phyloP scores from a whole-genome alignment of 2,797 vertebrate genomes.

The Onychomys torridus region DNA sequence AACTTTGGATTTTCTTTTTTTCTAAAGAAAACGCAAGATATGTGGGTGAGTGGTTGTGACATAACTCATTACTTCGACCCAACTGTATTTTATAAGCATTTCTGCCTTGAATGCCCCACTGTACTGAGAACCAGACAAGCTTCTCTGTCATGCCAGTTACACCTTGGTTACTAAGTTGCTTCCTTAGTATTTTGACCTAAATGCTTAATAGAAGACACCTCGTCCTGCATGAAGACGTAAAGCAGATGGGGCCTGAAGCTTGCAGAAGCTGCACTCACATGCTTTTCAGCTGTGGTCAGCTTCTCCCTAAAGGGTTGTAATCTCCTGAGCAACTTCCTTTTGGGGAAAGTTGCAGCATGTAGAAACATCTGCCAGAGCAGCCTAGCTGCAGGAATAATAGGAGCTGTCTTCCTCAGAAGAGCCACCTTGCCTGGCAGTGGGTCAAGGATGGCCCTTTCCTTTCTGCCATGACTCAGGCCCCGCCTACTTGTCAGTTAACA shows the following conservation, averaged over 20 bases:
- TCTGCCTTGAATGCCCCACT: not conserved
- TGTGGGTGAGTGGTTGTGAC: slow-evolving; percentile 46
- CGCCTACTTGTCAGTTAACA: not conserved
- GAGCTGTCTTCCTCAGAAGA: slow-evolving; percentile 22
- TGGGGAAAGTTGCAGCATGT: slow-evolving; percentile 31
- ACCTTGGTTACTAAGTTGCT: not conserved
- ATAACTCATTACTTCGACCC: not conserved
- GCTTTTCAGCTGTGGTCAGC: slow-evolving; percentile 38
- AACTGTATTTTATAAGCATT: slow-evolving; percentile 17
- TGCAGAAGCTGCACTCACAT: slow-evolving; percentile 9
- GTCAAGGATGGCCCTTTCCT: slow-evolving; percentile 20
- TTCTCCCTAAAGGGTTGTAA: slow-evolving; percentile 56
- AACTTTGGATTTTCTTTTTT: not conserved
- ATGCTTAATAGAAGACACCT: not conserved
- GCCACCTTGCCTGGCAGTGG: not conserved
- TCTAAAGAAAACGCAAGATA: not conserved
- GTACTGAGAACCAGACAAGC: not conserved
- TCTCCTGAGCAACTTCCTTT: slow-evolving; percentile 72
- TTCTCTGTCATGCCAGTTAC: not conserved
- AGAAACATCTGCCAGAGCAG: slow-evolving; percentile 52
- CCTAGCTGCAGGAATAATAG: slow-evolving; percentile 8
- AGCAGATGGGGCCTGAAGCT: not conserved
- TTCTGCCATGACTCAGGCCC: slow-evolving; percentile 2
- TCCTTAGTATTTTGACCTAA: slow-evolving; percentile 35
- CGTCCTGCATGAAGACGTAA: not conserved